These are phyloP conservation scores for Drosophila meridiana DNA, from an alignment of 2,888 invertebrate species.

Conservation along the genomic window DNA sequence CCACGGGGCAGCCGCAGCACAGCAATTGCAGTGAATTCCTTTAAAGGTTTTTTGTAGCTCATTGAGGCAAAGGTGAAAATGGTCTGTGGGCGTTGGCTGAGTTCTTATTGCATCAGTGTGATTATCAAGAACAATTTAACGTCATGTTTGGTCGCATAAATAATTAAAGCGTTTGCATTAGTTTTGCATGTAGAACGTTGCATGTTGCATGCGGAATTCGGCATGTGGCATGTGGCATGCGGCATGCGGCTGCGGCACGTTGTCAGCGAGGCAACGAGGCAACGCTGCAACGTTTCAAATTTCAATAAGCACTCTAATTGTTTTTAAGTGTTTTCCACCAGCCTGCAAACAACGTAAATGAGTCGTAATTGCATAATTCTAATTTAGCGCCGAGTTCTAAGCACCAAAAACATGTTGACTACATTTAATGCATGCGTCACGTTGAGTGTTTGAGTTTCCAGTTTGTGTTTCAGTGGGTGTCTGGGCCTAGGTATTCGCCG, in stretches of 20 bases:
- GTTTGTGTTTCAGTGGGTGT: conserved; percentile 12
- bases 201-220: conserved; percentile 50
- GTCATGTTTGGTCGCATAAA: conserved; percentile 69
- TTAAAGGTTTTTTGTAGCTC: background rate
- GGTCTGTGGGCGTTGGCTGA: conserved; percentile 9
- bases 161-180: conserved; percentile 70
- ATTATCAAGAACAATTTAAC: conserved; percentile 62
- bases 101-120: conserved; percentile 29
- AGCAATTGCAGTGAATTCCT: conserved; percentile 6
- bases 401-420: conserved; percentile 71
- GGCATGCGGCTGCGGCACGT: conserved; percentile 11
- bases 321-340: conserved; percentile 75
- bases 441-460: conserved; percentile 16
- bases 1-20: background rate
- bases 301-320: conserved; percentile 77
- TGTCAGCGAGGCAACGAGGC: conserved; percentile 29
- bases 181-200: conserved; percentile 56
- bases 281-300: conserved; percentile 50
- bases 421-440: conserved; percentile 55
- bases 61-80: conserved; percentile 6
- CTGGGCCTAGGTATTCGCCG: conserved; percentile 11
- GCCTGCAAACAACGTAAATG: conserved; percentile 58
- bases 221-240: conserved; percentile 39
- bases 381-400: conserved; percentile 73
- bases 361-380: conserved; percentile 80